These are phyloP conservation scores for Cryptoblepharus egeriae DNA, from an alignment of 2,797 vertebrate species.

Conservation along the genomic window DNA sequence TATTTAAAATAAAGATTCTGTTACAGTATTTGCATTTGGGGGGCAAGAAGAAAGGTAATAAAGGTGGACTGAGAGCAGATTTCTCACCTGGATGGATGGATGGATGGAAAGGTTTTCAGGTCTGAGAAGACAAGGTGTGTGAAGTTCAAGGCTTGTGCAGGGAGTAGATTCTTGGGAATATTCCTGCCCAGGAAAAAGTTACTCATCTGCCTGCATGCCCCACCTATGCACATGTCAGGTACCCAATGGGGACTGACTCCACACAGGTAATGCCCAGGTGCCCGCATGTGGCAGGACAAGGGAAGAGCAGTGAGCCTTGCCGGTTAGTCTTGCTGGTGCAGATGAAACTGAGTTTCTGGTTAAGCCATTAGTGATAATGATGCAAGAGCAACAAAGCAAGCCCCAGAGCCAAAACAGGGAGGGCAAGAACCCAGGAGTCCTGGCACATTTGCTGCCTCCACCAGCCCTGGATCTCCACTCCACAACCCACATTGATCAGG, in stretches of 20 bases:
- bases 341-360: conserved; percentile 4
- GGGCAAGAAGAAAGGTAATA: too few relatives aligned
- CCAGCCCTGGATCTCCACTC: not conserved
- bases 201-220: not conserved
- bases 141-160: not conserved
- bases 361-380: not conserved
- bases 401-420: not conserved
- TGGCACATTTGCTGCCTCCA: not conserved
- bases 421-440: not conserved
- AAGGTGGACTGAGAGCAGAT: not conserved
- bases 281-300: too few relatives aligned
- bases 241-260: not conserved
- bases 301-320: not conserved
- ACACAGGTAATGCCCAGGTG: not conserved
- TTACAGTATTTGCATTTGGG: too few relatives aligned
- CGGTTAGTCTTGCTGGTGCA: conserved; percentile 18
- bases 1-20: too few relatives aligned
- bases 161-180: not conserved
- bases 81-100: not conserved
- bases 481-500: too few relatives aligned
- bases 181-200: conserved; percentile 15
- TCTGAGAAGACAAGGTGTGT: too few relatives aligned
- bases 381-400: not conserved
- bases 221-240: not conserved
- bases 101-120: not conserved